Evolutionary conservation across 2,797 vertebrate species (phyloP).

Genomic region (Pteropus rufus): DNA sequence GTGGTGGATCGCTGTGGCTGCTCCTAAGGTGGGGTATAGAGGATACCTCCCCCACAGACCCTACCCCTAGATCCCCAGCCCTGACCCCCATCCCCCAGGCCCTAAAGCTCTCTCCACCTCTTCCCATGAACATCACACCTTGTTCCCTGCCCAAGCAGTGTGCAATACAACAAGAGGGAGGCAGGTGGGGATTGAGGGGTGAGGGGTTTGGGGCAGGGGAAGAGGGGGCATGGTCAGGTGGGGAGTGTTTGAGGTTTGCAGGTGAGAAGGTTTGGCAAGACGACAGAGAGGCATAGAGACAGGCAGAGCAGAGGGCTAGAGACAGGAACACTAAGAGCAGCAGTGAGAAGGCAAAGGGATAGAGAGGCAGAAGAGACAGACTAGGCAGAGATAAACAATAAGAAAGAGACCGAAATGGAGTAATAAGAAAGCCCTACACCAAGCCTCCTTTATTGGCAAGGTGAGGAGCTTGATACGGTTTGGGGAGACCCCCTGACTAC

Average conservation of each 20-base stretch:
- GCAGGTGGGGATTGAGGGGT: constrained; percentile 63
- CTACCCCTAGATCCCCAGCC: constrained; percentile 52
- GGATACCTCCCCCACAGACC: constrained; percentile 43
- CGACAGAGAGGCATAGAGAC: constrained; percentile 62
- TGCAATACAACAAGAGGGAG: constrained; percentile 72
- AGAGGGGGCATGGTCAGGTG: constrained; percentile 79
- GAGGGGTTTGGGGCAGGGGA: constrained; percentile 22
- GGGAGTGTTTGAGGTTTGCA: constrained; percentile 77
- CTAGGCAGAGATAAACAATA: constrained; percentile 56
- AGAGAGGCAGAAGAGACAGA: constrained; percentile 59
- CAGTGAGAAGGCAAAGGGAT: constrained; percentile 60
- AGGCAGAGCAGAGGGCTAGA: constrained; percentile 56
- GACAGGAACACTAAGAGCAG: constrained; percentile 59
- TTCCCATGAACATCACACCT: constrained; percentile 69
- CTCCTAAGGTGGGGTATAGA: constrained; percentile 86
- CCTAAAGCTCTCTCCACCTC: constrained; percentile 61
- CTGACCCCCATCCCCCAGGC: constrained; percentile 26
- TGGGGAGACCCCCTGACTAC: constrained; percentile 60
- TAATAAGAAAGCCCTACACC: constrained; percentile 52
- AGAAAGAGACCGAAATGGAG: constrained; percentile 60
- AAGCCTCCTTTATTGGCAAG: constrained; percentile 60
- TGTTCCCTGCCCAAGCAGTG: constrained; percentile 74
- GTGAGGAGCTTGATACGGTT: constrained; percentile 51
- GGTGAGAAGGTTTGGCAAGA: constrained; percentile 69
- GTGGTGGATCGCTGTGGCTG: constrained; percentile 98